Evolutionary conservation across 2,113 vertebrate genomes (phyloP).

Genomic region (Variabilichromis moorii): DNA sequence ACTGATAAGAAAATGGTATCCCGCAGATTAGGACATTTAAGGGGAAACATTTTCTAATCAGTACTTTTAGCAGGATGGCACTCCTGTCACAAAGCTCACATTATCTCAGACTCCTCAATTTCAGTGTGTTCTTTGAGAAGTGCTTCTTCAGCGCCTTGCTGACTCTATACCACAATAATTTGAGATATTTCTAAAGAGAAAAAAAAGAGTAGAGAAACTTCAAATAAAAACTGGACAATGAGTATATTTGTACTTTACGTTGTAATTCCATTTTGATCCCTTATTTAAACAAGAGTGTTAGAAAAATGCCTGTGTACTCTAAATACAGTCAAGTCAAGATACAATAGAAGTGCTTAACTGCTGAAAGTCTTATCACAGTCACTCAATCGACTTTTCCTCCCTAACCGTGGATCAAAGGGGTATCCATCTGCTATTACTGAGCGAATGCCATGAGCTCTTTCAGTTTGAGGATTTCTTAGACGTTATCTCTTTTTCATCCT

Average conservation of each 20-base stretch:
- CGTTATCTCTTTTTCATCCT: constrained; percentile 55
- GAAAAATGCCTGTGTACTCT: background rate
- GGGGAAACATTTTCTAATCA: background rate
- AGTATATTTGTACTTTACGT: background rate
- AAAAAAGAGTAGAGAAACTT: background rate
- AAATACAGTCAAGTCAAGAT: constrained; percentile 1
- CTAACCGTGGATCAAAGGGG: constrained; percentile 42
- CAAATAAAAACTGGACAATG: background rate
- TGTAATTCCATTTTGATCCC: background rate
- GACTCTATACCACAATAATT: background rate
- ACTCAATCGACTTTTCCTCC: constrained; percentile 51
- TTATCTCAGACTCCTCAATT: background rate
- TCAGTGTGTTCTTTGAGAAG: background rate
- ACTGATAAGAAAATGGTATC: background rate
- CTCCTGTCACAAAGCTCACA: background rate
- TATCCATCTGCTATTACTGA: constrained; percentile 50
- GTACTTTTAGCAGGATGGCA: background rate
- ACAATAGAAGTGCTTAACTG: constrained; percentile 20
- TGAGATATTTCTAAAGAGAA: background rate
- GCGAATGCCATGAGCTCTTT: constrained; percentile 44
- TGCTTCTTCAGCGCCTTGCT: background rate
- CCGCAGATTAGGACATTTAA: background rate
- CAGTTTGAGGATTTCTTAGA: constrained; percentile 43
- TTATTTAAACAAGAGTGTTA: background rate
- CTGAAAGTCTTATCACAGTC: constrained; percentile 50